Evolutionary conservation across 2,797 vertebrate species (phyloP).

Genomic region (Rachycentron canadum): DNA sequence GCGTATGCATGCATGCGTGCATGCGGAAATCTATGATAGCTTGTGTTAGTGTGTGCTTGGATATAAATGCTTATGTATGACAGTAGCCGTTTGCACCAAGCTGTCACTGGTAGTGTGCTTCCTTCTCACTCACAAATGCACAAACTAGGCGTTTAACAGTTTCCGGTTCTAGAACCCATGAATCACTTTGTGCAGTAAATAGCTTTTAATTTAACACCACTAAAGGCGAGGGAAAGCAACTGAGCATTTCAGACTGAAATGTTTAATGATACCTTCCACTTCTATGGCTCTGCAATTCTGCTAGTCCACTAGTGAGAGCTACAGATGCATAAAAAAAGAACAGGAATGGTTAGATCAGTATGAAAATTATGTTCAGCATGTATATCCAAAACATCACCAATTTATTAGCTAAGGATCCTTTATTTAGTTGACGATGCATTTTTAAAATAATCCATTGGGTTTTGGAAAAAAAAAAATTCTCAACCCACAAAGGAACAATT

Average conservation of each 20-base stretch:
- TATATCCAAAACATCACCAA: not conserved
- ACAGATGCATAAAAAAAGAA: constrained; percentile 10
- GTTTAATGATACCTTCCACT: constrained; percentile 8
- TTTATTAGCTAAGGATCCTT: not conserved
- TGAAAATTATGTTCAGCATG: not conserved
- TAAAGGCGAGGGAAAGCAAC: constrained; percentile 7
- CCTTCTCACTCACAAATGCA: not conserved
- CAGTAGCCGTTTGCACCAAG: constrained; percentile 23
- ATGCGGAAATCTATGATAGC: constrained; percentile 8
- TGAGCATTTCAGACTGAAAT: constrained; percentile 24
- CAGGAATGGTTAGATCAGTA: not conserved
- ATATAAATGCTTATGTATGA: constrained; percentile 4
- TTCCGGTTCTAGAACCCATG: constrained; percentile 27
- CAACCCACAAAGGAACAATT: not conserved
- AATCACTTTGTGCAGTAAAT: constrained; percentile 33
- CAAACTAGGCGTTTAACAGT: constrained; percentile 19
- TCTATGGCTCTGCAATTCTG: constrained; percentile 7
- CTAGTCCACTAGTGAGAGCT: not conserved
- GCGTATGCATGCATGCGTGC: not conserved
- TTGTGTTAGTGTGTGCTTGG: constrained; percentile 19
- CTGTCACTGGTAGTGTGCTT: not conserved
- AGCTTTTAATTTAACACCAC: constrained; percentile 35
- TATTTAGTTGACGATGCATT: not conserved
- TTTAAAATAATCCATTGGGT: not conserved
- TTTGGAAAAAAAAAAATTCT: not conserved